Conservation (phyloP, 2,113 vertebrate genomes). For the Rhinoderma darwinii region DNA sequence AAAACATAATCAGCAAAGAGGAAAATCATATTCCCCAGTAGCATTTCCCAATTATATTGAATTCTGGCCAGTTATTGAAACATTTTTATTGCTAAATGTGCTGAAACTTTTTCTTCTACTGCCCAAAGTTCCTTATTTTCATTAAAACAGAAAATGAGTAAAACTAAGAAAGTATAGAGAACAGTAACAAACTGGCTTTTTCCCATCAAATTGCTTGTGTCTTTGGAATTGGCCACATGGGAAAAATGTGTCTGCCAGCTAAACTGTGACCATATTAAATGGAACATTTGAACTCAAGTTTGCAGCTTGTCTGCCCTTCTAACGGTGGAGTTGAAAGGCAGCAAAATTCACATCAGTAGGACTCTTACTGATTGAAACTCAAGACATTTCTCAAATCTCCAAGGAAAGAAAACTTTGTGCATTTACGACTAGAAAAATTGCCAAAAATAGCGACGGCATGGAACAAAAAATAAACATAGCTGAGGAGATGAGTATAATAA, state of each 20-base stretch:
- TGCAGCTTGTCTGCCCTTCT: constrained; percentile 29
- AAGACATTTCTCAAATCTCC: constrained; percentile 32
- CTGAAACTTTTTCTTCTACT: neutral
- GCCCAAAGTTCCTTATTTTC: neutral
- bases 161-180: neutral
- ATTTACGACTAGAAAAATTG: constrained; percentile 25
- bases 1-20: neutral
- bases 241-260: constrained; percentile 36
- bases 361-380: constrained; percentile 32
- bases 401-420: constrained; percentile 20
- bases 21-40: neutral
- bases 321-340: constrained; percentile 43
- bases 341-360: constrained; percentile 42
- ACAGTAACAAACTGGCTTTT: neutral
- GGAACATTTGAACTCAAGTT: constrained; percentile 45
- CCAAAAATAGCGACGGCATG: constrained; percentile 20
- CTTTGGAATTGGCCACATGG: constrained; percentile 34
- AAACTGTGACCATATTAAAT: constrained; percentile 38
- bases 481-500: neutral
- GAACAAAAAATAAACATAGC: constrained; percentile 27
- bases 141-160: constrained; percentile 12
- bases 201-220: constrained; percentile 37
- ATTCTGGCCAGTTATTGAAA: neutral
- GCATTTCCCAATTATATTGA: neutral
- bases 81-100: neutral